These are phyloP conservation scores for Heterotis niloticus DNA, from an alignment of 2,113 vertebrate genomes.

Conservation along the genomic window DNA sequence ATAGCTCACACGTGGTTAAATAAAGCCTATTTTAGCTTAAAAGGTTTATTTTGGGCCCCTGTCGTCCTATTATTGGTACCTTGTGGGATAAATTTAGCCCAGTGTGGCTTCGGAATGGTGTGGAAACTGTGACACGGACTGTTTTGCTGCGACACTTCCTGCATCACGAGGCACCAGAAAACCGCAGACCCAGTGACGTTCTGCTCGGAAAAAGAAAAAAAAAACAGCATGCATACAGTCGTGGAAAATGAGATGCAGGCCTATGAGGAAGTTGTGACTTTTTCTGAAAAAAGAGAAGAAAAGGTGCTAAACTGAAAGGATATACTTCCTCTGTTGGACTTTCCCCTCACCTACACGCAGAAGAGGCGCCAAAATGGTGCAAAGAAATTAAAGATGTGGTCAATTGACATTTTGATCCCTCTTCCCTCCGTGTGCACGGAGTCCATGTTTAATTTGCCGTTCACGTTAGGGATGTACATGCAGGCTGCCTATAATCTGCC, in stretches of 20 bases:
- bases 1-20: conserved; percentile 54
- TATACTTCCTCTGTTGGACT: conserved; percentile 56
- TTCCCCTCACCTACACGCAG: conserved; percentile 49
- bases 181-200: conserved; percentile 64
- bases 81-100: conserved; percentile 62
- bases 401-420: not conserved
- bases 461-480: conserved; percentile 11
- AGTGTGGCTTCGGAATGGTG: conserved; percentile 55
- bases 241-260: conserved; percentile 56
- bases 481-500: no score
- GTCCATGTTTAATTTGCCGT: not conserved
- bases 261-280: conserved; percentile 62
- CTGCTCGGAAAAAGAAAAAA: conserved; percentile 48
- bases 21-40: conserved; percentile 52
- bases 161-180: conserved; percentile 60
- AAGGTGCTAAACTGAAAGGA: conserved; percentile 51
- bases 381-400: not conserved
- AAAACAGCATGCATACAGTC: conserved; percentile 53
- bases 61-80: conserved; percentile 60
- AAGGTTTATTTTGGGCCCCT: conserved; percentile 63
- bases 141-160: conserved; percentile 71
- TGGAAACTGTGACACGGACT: conserved; percentile 74
- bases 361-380: not conserved
- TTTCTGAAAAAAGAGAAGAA: conserved; percentile 40
- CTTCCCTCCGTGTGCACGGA: not conserved